phyloP scores from a whole-genome alignment of 2,113 vertebrate species.

The Charina bottae region DNA sequence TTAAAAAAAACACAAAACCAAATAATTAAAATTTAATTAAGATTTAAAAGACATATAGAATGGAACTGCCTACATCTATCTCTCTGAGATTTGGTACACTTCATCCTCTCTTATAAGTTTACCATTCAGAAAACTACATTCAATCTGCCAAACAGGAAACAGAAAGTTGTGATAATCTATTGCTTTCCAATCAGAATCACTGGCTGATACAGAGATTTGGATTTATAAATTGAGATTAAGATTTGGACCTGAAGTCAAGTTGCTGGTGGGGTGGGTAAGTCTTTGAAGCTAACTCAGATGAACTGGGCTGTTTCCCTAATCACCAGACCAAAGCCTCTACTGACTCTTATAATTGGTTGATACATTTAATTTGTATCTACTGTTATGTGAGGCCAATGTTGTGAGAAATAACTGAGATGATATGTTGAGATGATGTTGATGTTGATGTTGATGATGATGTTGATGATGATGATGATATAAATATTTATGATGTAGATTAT shows the following conservation, averaged over 20 bases:
- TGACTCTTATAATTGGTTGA: too few species aligned
- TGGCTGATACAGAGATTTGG: neutral
- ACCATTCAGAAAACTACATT: neutral
- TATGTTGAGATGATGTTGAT: neutral
- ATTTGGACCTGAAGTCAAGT: neutral
- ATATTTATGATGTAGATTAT: neutral
- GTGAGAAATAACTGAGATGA: neutral
- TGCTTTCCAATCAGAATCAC: neutral
- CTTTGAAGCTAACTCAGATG: neutral
- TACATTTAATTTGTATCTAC: neutral
- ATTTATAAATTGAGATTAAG: neutral
- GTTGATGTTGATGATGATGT: neutral
- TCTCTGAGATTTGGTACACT: neutral
- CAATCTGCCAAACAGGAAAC: neutral
- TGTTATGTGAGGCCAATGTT: neutral
- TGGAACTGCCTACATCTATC: neutral
- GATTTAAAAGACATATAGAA: neutral
- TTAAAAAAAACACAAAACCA: neutral
- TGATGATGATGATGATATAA: neutral
- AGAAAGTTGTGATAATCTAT: neutral
- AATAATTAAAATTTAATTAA: neutral
- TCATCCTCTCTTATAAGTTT: neutral
- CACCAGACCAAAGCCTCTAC: too few species aligned
- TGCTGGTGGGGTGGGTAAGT: neutral
- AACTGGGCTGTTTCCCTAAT: neutral